A percentile compares a stretch with the other conserved stretches of the same genome.
Evolutionary conservation across 2,113 vertebrate genomes (phyloP).

Genomic region (Sialia sialis): DNA sequence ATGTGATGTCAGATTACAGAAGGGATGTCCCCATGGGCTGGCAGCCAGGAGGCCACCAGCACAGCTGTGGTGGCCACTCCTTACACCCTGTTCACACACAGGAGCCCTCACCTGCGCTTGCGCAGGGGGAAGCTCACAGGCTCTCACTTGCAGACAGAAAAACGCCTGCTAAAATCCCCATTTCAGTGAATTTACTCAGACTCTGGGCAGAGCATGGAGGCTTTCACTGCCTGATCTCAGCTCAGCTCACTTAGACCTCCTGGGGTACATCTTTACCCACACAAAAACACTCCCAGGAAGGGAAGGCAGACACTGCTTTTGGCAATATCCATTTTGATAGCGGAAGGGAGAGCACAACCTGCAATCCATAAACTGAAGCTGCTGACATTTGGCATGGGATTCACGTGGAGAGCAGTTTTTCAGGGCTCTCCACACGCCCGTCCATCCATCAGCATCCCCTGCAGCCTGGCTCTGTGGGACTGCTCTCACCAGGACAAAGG

Average conservation of each 20-base stretch:
- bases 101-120: not conserved
- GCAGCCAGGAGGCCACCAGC: not conserved
- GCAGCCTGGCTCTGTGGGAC: slow-evolving; percentile 29
- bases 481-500: slow-evolving; percentile 61
- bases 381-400: slow-evolving; percentile 18
- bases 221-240: not conserved
- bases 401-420: not conserved
- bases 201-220: not conserved
- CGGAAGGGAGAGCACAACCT: slow-evolving; percentile 8
- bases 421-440: not conserved
- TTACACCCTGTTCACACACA: not conserved
- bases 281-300: not conserved
- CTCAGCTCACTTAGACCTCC: not conserved
- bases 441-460: slow-evolving; percentile 47
- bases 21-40: rapidly evolving
- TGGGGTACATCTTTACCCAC: not conserved
- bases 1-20: not conserved
- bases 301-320: not conserved
- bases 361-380: not conserved
- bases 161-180: not conserved
- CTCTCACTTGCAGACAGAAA: not conserved
- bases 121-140: rapidly evolving
- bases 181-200: not conserved
- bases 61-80: not conserved
- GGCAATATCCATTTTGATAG: not conserved